Conservation (phyloP, 2,888 invertebrate species). For the Trichogramma dendrolimi region DNA sequence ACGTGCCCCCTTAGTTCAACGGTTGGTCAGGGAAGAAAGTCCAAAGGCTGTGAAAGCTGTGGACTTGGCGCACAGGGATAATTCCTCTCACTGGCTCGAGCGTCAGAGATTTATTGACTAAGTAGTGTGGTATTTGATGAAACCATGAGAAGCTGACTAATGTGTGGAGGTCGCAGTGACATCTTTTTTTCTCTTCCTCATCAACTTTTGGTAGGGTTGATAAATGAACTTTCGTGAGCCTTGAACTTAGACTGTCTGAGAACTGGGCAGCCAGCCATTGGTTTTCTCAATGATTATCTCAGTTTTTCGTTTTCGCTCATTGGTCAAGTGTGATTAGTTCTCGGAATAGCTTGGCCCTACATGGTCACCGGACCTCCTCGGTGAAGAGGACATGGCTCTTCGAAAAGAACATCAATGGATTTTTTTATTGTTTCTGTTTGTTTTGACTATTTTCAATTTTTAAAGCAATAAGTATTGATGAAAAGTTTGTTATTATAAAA, state of each 20-base stretch:
- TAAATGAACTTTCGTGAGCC: too few species aligned
- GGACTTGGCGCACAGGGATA: background rate
- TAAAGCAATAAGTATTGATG: constrained; percentile 1
- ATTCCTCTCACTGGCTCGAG: constrained; percentile 1
- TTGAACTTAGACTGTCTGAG: constrained; percentile 32
- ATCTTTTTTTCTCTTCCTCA: constrained; percentile 11
- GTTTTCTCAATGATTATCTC: constrained; percentile 34
- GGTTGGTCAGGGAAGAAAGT: background rate
- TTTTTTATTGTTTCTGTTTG: constrained; percentile 41
- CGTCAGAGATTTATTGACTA: too few species aligned
- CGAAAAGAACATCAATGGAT: constrained; percentile 52
- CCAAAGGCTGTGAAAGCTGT: background rate
- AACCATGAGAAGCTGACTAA: background rate
- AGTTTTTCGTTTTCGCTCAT: constrained; percentile 32
- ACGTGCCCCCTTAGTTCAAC: background rate
- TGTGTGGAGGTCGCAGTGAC: constrained; percentile 12
- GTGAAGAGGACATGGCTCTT: constrained; percentile 54
- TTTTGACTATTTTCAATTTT: constrained; percentile 20
- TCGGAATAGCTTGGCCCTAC: constrained; percentile 42
- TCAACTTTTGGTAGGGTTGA: too few species aligned
- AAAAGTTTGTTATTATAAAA: background rate
- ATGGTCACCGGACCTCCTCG: constrained; percentile 47
- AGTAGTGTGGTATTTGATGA: background rate
- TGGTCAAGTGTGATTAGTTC: constrained; percentile 35
- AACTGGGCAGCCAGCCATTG: constrained; percentile 40